These are phyloP conservation scores for Megathymus violae DNA, from an alignment of 1,140 invertebrate genomes.

Conservation along the genomic window DNA sequence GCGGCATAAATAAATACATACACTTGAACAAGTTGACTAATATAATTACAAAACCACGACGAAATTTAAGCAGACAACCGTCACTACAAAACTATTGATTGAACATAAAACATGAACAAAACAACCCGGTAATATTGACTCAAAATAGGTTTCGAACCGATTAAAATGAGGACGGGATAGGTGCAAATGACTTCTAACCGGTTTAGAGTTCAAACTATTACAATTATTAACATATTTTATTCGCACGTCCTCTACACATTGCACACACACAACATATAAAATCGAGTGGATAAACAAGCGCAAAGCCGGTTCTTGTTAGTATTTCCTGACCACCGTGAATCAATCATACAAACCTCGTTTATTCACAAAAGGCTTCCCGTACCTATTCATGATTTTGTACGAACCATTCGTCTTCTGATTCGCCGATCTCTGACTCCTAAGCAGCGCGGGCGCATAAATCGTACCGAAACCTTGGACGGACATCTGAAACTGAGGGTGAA, in stretches of 20 bases:
- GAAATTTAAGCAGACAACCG: too few species aligned
- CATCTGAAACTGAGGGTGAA: constrained; percentile 41
- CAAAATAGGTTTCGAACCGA: too few species aligned
- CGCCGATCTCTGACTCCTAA: constrained; percentile 29
- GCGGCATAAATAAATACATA: too few species aligned
- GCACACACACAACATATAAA: not conserved
- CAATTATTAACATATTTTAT: constrained; percentile 9
- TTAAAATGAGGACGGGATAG: too few species aligned
- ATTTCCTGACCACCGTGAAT: constrained; percentile 13
- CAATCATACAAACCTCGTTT: constrained; percentile 42
- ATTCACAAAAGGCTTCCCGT: constrained; percentile 46
- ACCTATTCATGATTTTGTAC: constrained; percentile 59
- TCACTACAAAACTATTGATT: too few species aligned
- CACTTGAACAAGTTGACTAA: too few species aligned
- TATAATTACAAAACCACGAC: too few species aligned
- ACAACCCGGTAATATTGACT: too few species aligned
- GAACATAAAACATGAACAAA: too few species aligned
- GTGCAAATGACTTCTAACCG: not conserved
- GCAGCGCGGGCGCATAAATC: constrained; percentile 14
- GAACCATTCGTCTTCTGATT: constrained; percentile 45
- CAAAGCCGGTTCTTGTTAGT: constrained; percentile 28
- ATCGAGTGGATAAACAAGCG: constrained; percentile 18
- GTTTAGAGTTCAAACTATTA: constrained; percentile 12
- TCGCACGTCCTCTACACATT: constrained; percentile 5
- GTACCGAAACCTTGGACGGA: constrained; percentile 29